Evolutionary conservation across 2,797 vertebrate genomes (phyloP), one percentile per base, ranked within the genome.

Genomic region (Avahi laniger): DNA sequence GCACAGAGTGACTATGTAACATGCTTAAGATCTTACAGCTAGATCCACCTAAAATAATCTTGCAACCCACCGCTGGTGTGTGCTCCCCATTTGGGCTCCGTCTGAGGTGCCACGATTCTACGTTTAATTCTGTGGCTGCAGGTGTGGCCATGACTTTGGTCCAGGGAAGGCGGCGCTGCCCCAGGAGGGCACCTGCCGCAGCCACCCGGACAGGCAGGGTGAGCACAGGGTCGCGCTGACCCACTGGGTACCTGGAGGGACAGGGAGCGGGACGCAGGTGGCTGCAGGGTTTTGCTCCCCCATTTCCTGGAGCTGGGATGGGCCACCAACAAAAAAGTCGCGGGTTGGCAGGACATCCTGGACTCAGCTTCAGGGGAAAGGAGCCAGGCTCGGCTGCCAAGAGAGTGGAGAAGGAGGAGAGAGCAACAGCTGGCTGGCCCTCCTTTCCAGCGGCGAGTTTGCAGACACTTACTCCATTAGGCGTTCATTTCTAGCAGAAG

Each of bases 91-190:
- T 46, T 67, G n/a, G 22, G 33, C 52, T 88, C 28, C 7, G 11
- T 70, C 20, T 43, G 5, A 9, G 14, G 0, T 12, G 46, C 43
- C 33, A 0, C 2, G 4, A 2, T 43, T 70, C 41, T 43, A 13
- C 1, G 1, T 4, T 33, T 2, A 61, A 54, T 33, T 43, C 46
- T 2, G 0, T 7, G 2, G 65, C 26, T 2, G 15, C 15, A 61
- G 35, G 30, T 9, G 30, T 48, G 59, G 46, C 7, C 2, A 14
- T n/a, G 28, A 10, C 76, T 28, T 7, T 0, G 4, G 41, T 15
- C 76, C 79, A 54, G 41, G 57, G 28, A 72, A 43, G 35, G 46
- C 4, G 2, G 41, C 13, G 67, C 33, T 80, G 5, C 22, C 81
- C 9, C 2, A 61, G 24, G 2, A 78, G 50, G 52, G 41, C 0